Evolutionary conservation across 2,797 vertebrate genomes (phyloP).

Genomic region (Pseudomugil gertrudae): DNA sequence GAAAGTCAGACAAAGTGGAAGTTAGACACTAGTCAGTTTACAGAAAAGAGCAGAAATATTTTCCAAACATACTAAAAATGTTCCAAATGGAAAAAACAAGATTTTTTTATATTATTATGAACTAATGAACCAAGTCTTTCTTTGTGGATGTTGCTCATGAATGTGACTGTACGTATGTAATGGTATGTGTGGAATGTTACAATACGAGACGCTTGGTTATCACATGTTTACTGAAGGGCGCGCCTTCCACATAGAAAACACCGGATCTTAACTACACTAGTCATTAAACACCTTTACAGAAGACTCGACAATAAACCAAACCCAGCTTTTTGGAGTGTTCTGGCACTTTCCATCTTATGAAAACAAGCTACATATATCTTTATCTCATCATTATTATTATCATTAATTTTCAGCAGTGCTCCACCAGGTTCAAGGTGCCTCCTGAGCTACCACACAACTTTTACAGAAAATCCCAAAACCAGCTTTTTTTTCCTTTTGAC

Average conservation of each 20-base stretch:
- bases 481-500: background rate
- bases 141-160: slow-evolving; percentile 2
- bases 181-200: slow-evolving; percentile 37
- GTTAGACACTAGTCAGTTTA: too few relatives aligned
- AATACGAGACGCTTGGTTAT: slow-evolving; percentile 30
- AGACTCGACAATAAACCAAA: background rate
- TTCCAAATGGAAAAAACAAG: slow-evolving; percentile 11
- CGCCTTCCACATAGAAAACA: slow-evolving; percentile 19
- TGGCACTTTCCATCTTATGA: background rate
- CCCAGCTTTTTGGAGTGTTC: background rate
- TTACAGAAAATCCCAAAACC: too few relatives aligned
- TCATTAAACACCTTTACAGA: slow-evolving; percentile 10
- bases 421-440: background rate
- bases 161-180: slow-evolving; percentile 3
- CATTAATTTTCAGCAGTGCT: background rate
- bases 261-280: slow-evolving; percentile 42
- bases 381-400: too few relatives aligned
- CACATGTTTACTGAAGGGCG: slow-evolving; percentile 37
- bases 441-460: background rate
- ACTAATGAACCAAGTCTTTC: background rate
- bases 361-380: too few relatives aligned
- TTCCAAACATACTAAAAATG: background rate
- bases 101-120: background rate
- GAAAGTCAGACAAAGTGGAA: background rate
- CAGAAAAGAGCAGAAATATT: slow-evolving; percentile 1